Base-by-base conservation (phyloP, 2,113 vertebrate species). In the Tricholaema leucomelas region DNA sequence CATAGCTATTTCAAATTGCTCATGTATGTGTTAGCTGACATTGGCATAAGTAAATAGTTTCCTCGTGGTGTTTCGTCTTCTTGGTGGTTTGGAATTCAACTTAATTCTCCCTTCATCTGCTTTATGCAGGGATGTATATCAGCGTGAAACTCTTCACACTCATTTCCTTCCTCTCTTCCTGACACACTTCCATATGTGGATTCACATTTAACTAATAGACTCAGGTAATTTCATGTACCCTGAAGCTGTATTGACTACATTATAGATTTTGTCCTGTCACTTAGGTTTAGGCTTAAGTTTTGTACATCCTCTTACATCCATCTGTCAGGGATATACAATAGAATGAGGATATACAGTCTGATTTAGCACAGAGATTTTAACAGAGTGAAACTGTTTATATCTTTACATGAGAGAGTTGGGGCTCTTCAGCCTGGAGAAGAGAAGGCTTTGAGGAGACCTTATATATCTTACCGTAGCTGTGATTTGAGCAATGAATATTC, bases 1-100 rank as follows among this genome's bases (percentile, higher is more conserved):
- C 85, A 71, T 60, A 91, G 86, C 82, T 86, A 65, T 71, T 95
- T 91, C 60, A 79, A 81, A 81, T 87, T 71, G 36, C 52, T 89
- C 66, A 21, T 77, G 58, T 83, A 54, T 92, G 58, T 36, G 35
- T 81, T 95, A 88, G 65, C 66, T 91, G 44, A 85, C 16, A 9
- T 65, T 94, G 96, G 67, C 80, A 67, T 93, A 96, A 96, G n/a
- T 73, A 94, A 96, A 94, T 94, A 90, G 80, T 85, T 96, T 94
- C 60, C 95, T 24, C 72, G 71, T 42, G 50, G 35, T 35, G 30
- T 93, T 95, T 95, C 48, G 72, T 82, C 81, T 93, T 90, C 72
- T 81, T 16, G 24, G 36, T 44, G 87, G 24, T 83, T 85, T 85
- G 23, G 36, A 92, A 89, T 83, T 89, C 82, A 84, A 64, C 35